Conservation (phyloP, 2,888 invertebrate species). For the Hemistola chrysoprasaria region DNA sequence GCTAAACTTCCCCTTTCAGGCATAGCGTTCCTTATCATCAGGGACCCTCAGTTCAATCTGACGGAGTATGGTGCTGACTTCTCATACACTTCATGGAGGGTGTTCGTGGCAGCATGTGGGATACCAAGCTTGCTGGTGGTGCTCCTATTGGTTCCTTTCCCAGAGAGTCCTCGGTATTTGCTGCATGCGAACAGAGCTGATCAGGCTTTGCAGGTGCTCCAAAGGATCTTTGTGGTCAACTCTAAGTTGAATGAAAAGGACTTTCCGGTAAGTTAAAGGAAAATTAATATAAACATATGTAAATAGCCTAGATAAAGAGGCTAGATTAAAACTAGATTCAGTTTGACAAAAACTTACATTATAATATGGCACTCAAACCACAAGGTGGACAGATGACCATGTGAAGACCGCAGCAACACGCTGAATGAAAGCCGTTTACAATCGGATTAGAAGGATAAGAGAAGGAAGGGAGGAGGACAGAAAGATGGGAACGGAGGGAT, state of each 20-base stretch:
- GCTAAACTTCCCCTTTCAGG: conserved; percentile 49
- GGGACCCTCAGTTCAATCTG: conserved; percentile 57
- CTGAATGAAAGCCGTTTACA: too few relatives aligned
- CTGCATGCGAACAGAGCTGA: conserved; percentile 74
- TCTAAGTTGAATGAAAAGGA: conserved; percentile 71
- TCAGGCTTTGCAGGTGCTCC: conserved; percentile 75
- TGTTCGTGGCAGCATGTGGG: conserved; percentile 84
- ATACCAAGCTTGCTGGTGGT: conserved; percentile 79
- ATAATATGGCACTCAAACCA: too few relatives aligned
- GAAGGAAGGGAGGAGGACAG: too few relatives aligned
- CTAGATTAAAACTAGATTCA: too few relatives aligned
- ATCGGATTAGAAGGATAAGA: too few relatives aligned
- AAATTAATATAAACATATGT: too few relatives aligned
- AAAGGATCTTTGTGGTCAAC: conserved; percentile 78
- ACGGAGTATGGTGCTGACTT: conserved; percentile 51
- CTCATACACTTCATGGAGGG: conserved; percentile 83
- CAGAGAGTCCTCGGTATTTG: conserved; percentile 82
- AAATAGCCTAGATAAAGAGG: too few relatives aligned
- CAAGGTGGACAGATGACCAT: too few relatives aligned
- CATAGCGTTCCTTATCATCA: conserved; percentile 74
- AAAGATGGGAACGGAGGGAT: too few relatives aligned
- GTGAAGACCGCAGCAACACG: too few relatives aligned
- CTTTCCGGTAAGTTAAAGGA: conserved; percentile 80
- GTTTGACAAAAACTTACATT: too few relatives aligned
- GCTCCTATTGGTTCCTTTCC: conserved; percentile 74